These are phyloP conservation scores for Halcyon malimbica DNA, from an alignment of 2,113 vertebrate species.

Conservation along the genomic window DNA sequence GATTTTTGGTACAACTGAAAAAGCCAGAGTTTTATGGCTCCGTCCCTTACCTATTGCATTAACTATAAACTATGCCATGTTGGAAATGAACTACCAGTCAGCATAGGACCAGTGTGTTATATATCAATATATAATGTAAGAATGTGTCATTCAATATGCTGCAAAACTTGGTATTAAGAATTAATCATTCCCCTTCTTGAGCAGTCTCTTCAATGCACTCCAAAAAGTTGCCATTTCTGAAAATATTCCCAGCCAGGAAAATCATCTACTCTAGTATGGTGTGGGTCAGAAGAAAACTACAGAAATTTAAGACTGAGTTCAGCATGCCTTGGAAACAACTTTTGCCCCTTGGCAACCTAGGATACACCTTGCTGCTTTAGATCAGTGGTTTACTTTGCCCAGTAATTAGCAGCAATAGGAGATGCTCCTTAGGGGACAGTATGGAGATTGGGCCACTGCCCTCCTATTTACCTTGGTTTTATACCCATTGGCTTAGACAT, in stretches of 20 bases:
- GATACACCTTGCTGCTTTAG: neutral
- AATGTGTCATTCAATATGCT: conserved; percentile 50
- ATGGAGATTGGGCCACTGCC: neutral
- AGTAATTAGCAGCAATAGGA: neutral
- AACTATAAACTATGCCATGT: conserved; percentile 40
- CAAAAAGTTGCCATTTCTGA: neutral
- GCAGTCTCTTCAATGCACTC: neutral
- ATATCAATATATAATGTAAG: conserved; percentile 57
- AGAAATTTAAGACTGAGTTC: neutral
- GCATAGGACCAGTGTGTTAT: conserved; percentile 25
- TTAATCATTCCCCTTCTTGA: conserved; percentile 36
- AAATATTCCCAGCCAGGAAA: neutral
- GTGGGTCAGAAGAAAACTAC: neutral
- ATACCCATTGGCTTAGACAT: neutral
- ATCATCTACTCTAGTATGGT: neutral
- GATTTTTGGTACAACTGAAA: conserved; percentile 34
- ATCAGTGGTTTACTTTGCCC: neutral
- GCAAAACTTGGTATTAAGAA: conserved; percentile 36
- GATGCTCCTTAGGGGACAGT: neutral
- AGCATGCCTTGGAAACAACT: neutral
- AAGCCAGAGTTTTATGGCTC: conserved; percentile 32
- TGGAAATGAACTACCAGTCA: conserved; percentile 43
- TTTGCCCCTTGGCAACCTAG: neutral
- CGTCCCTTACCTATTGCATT: conserved; percentile 27
- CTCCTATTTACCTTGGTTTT: neutral